Evolutionary conservation across 2,797 vertebrate species (phyloP), one percentile per base, ranked within the genome.

Genomic region (Pogoniulus pusillus): DNA sequence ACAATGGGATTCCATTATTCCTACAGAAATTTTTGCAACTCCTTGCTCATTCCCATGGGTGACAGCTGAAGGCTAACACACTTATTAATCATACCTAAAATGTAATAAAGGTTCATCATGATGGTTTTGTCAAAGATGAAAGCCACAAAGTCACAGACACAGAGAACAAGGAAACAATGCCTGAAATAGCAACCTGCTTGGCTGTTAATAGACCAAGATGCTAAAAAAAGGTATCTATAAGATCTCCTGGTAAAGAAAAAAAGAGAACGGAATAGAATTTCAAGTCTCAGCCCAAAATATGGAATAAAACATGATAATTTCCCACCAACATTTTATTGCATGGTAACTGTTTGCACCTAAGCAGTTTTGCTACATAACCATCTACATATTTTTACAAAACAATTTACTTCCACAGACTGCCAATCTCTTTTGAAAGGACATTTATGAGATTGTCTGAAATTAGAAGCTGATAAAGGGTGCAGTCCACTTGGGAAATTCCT

Each of bases 401-500:
- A 72, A 59, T 87, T 97, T 95, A 74, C 60, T 63, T 92, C 51
- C 66, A 79, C 17, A 93, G 73, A 86, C 45, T 68, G 11, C 35
- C 65, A 27, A 27, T 87, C 96, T 96, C 54, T 88, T 95, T 88
- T 81, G 65, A 95, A 95, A 94, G 37, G 45, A 91, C 45, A 51
- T 35, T 49, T 90, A 87, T 57, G 62, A 95, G 77, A 83, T 76
- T 78, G 51, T 90, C 34, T 62, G 59, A 96, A 95, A 95, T 90
- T 69, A 94, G 96, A 95, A 95, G 19, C 22, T 91, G 90, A 90
- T 94, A 59, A 89, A 87, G 19, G 89, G 88, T 95, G 66, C 83
- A 76, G 35, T 87, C 39, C 54, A 80, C 65, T 79, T 78, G 29
- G 35, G 97, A 74, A 95, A 85, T 65, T 47, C 18, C 45, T 91